These are phyloP conservation scores for Onychomys leucogaster DNA, from an alignment of 2,797 vertebrate genomes.

Conservation along the genomic window DNA sequence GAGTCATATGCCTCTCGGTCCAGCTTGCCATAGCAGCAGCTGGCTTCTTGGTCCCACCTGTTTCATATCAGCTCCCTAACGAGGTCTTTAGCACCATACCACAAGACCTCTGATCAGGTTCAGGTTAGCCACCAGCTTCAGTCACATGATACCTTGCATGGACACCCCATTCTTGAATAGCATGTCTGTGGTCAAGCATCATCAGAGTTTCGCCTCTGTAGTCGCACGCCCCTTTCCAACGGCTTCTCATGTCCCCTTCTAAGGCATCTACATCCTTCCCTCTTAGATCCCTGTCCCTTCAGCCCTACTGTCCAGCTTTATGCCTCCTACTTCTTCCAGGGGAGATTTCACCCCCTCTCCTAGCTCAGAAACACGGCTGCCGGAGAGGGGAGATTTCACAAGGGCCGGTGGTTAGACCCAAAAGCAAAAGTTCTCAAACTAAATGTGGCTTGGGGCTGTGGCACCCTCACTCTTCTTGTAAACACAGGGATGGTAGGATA, in stretches of 20 bases:
- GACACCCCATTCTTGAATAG: not conserved
- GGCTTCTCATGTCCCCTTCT: not conserved
- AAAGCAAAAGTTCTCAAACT: not conserved
- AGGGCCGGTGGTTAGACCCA: not conserved
- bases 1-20: not conserved
- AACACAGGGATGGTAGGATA: not conserved
- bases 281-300: not conserved
- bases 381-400: not conserved
- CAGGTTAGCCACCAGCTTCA: not conserved
- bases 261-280: not conserved
- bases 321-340: not conserved
- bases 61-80: rapidly evolving
- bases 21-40: not conserved
- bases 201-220: not conserved
- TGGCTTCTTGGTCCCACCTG: not conserved
- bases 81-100: not conserved
- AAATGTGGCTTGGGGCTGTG: not conserved
- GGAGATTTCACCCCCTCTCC: not conserved
- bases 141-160: rapidly evolving
- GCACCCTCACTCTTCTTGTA: not conserved
- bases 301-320: not conserved
- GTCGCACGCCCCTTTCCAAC: not conserved
- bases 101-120: not conserved
- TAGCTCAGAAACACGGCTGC: slow-evolving; percentile 10
- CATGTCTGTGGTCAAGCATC: not conserved